phyloP scores from a whole-genome alignment of 2,888 invertebrate species.

The Eilema depressum region DNA sequence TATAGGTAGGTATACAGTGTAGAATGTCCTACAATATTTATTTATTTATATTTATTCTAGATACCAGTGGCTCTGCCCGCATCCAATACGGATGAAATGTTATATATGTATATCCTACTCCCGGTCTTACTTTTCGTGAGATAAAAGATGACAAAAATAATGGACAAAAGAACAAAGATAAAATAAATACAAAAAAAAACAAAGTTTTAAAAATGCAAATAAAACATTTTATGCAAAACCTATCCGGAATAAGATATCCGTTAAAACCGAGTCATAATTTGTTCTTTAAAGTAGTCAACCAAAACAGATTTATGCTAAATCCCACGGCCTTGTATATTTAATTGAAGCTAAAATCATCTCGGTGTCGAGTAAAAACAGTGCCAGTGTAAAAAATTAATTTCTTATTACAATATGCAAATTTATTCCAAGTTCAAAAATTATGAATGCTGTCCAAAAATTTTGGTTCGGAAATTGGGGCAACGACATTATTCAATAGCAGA shows the following conservation, averaged over 20 bases:
- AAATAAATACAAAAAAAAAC: not conserved
- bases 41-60: too few relatives aligned
- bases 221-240: slow-evolving; percentile 14
- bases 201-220: slow-evolving; percentile 5
- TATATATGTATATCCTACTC: not conserved
- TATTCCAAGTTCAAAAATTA: slow-evolving; percentile 38
- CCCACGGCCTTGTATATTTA: slow-evolving; percentile 17
- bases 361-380: slow-evolving; percentile 25
- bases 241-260: slow-evolving; percentile 4
- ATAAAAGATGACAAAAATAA: not conserved
- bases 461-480: slow-evolving; percentile 20
- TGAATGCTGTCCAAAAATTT: slow-evolving; percentile 36
- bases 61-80: too few relatives aligned
- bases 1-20: too few relatives aligned
- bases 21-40: too few relatives aligned
- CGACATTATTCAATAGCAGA: slow-evolving; percentile 22
- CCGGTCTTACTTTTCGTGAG: not conserved
- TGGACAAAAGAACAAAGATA: not conserved
- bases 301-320: slow-evolving; percentile 20
- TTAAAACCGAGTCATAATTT: slow-evolving; percentile 11
- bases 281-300: slow-evolving; percentile 12
- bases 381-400: slow-evolving; percentile 44
- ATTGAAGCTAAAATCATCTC: slow-evolving; percentile 26
- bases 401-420: slow-evolving; percentile 40
- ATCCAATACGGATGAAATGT: too few relatives aligned